Evolutionary conservation across 2,113 vertebrate genomes (phyloP).

Genomic region (Pseudorhombus dupliciocellatus): DNA sequence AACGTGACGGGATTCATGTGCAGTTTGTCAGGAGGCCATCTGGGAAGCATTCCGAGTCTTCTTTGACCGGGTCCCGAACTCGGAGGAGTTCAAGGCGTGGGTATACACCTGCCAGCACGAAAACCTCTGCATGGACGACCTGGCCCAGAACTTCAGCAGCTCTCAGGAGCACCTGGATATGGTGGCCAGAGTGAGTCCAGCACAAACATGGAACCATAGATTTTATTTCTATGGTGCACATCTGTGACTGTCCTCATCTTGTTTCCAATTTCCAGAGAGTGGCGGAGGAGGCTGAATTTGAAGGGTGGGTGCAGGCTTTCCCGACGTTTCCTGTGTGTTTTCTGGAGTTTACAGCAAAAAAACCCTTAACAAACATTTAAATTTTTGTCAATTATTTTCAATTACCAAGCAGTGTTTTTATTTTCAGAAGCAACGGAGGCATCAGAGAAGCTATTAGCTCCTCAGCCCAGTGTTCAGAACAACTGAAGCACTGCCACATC

Average conservation of each 20-base stretch:
- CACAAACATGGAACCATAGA: background rate
- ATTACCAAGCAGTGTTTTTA: background rate
- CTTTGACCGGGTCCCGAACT: constrained; percentile 90
- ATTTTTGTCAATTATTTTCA: constrained; percentile 2
- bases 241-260: background rate
- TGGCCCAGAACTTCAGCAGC: constrained; percentile 92
- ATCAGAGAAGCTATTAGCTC: background rate
- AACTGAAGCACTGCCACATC: background rate
- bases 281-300: constrained; percentile 49
- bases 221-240: background rate
- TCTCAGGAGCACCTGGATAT: constrained; percentile 91
- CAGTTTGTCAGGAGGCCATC: constrained; percentile 95
- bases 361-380: background rate
- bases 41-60: constrained; percentile 97
- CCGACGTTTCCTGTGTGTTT: too few species aligned
- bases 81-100: constrained; percentile 91
- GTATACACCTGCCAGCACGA: constrained; percentile 89
- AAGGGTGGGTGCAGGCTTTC: constrained; percentile 59
- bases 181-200: constrained; percentile 84
- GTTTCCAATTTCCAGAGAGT: constrained; percentile 64
- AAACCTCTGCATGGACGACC: constrained; percentile 90
- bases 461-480: background rate
- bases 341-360: background rate
- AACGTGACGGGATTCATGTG: constrained; percentile 14
- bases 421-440: background rate